phyloP scores from a whole-genome alignment of 1,140 invertebrate genomes.

The Stegodyphus mimosarum region DNA sequence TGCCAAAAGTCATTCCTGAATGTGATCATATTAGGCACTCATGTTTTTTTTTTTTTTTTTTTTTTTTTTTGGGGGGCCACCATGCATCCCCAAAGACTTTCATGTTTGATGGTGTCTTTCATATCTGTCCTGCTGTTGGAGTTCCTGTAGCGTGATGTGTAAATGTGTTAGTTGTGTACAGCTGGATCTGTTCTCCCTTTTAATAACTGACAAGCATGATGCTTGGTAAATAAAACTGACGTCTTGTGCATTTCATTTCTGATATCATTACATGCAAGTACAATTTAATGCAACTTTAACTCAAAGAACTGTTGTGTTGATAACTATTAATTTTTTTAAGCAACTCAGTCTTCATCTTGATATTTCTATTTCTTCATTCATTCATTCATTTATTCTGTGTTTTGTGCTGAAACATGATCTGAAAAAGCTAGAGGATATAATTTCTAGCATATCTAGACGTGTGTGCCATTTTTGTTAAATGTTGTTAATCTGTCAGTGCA shows the following conservation, averaged over 20 bases:
- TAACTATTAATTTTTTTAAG: conserved; percentile 16
- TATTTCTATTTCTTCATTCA: conserved; percentile 17
- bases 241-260: conserved; percentile 53
- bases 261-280: conserved; percentile 37
- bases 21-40: conserved; percentile 54
- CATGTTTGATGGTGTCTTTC: conserved; percentile 60
- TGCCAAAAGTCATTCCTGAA: conserved; percentile 60
- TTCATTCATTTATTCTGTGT: conserved; percentile 21
- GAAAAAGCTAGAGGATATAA: conserved; percentile 8
- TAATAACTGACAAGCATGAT: conserved; percentile 46
- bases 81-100: conserved; percentile 51
- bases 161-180: conserved; percentile 59
- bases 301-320: conserved; percentile 29
- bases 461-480: conserved; percentile 51
- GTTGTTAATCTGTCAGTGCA: conserved; percentile 6
- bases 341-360: conserved; percentile 21
- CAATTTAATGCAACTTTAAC: conserved; percentile 22
- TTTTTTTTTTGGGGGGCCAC: no score
- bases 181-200: conserved; percentile 56
- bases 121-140: conserved; percentile 60
- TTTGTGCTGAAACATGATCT: conserved; percentile 17
- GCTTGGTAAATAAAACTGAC: conserved; percentile 31
- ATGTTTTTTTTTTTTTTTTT: conserved; percentile 42
- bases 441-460: conserved; percentile 16
- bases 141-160: conserved; percentile 57